Evolutionary conservation across 2,888 invertebrate genomes (phyloP).

Genomic region (Hemaris fuciformis): DNA sequence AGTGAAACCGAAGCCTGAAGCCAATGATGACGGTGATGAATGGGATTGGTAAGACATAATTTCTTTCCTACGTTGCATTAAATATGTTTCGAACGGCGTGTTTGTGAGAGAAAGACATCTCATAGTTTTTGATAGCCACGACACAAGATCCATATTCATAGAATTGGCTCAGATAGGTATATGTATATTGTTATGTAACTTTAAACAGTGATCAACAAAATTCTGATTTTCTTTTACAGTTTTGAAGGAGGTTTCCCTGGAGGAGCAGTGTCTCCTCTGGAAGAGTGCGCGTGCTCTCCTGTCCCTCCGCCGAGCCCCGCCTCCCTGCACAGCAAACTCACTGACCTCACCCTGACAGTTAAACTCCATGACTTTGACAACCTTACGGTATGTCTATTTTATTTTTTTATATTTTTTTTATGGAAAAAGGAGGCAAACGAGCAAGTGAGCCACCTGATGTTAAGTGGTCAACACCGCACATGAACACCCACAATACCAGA

Average conservation of each 20-base stretch:
- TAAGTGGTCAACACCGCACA: too few relatives aligned
- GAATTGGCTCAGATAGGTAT: too few relatives aligned
- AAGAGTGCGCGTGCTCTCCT: slow-evolving; percentile 34
- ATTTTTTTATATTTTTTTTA: too few relatives aligned
- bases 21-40: slow-evolving; percentile 62
- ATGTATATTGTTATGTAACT: background rate
- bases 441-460: too few relatives aligned
- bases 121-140: too few relatives aligned
- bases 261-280: slow-evolving; percentile 55
- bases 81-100: too few relatives aligned
- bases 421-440: too few relatives aligned
- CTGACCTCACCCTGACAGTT: slow-evolving; percentile 84
- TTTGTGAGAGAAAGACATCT: too few relatives aligned
- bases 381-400: slow-evolving; percentile 75
- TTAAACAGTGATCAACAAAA: too few relatives aligned
- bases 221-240: too few relatives aligned
- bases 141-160: background rate
- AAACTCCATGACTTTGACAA: slow-evolving; percentile 84
- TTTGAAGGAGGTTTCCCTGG: slow-evolving; percentile 78
- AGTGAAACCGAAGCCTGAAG: slow-evolving; percentile 47
- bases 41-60: slow-evolving; percentile 66
- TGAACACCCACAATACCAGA: too few relatives aligned
- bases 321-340: slow-evolving; percentile 83
- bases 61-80: too few relatives aligned
- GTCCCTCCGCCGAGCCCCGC: slow-evolving; percentile 67